These are phyloP conservation scores for Macquaria australasica DNA, from an alignment of 2,113 vertebrate genomes.

Conservation along the genomic window DNA sequence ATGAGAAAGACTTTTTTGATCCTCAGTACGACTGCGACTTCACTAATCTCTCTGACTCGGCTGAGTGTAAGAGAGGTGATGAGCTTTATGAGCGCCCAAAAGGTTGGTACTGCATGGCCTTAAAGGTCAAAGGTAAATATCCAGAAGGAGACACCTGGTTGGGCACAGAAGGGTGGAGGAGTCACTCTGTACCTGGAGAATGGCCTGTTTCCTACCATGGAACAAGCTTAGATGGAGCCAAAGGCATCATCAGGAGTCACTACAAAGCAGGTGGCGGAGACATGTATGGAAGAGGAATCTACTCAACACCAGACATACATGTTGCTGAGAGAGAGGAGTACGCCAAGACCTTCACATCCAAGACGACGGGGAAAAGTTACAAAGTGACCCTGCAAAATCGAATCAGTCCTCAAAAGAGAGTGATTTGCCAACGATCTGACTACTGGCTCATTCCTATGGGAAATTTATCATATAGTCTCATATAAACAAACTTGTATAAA, in stretches of 20 bases:
- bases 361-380: conserved; percentile 15
- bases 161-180: not conserved
- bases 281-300: conserved; percentile 14
- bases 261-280: not conserved
- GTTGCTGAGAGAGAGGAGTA: not conserved
- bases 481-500: too few relatives aligned
- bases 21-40: conserved; percentile 7
- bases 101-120: conserved; percentile 43
- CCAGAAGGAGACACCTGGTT: conserved; percentile 43
- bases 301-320: conserved; percentile 35
- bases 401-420: conserved; percentile 15
- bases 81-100: conserved; percentile 9
- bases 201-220: conserved; percentile 54
- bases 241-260: conserved; percentile 30
- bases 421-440: not conserved
- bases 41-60: not conserved
- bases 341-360: conserved; percentile 12
- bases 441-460: conserved; percentile 24
- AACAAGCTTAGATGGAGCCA: conserved; percentile 24
- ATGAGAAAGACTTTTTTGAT: conserved; percentile 4
- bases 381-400: conserved; percentile 48
- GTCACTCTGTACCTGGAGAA: conserved; percentile 30
- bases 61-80: conserved; percentile 4
- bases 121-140: conserved; percentile 41
- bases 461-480: too few relatives aligned